A percentile compares a stretch with the other conserved stretches of the same genome.
Conservation (phyloP, 2,888 invertebrate species). For the Spialia ferax region DNA sequence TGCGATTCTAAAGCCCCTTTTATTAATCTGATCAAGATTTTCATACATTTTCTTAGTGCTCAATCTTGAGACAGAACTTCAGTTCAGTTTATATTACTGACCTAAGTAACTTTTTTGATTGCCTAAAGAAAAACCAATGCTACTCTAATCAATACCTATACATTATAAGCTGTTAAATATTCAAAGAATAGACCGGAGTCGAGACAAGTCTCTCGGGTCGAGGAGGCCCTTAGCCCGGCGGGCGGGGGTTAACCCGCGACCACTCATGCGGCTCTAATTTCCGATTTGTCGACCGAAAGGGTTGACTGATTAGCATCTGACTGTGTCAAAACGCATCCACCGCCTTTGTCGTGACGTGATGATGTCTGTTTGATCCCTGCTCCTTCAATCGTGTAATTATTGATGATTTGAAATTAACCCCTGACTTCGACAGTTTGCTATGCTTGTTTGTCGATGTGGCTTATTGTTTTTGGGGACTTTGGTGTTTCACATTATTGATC, state of each 20-base stretch:
- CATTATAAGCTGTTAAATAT: conserved; percentile 71
- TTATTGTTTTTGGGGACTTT: neutral
- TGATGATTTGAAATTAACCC: conserved; percentile 39
- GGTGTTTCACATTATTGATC: neutral
- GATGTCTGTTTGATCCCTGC: conserved; percentile 61
- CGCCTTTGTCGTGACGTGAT: conserved; percentile 67
- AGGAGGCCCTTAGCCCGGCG: conserved; percentile 58
- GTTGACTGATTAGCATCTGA: conserved; percentile 85
- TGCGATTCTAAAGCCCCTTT: too few species aligned
- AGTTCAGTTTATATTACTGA: too few species aligned
- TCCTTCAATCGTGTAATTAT: conserved; percentile 41
- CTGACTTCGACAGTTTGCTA: conserved; percentile 22
- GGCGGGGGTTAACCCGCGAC: conserved; percentile 76
- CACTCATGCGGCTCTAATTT: conserved; percentile 84
- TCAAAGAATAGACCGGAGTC: conserved; percentile 78
- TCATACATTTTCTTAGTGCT: too few species aligned
- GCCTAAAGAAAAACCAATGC: neutral
- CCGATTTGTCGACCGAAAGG: conserved; percentile 85
- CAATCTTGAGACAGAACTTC: too few species aligned
- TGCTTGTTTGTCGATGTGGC: neutral
- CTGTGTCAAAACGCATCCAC: conserved; percentile 76
- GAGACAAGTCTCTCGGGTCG: conserved; percentile 68
- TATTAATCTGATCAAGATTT: too few species aligned
- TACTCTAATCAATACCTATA: neutral
- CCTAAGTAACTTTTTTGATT: neutral